Evolutionary conservation across 2,113 vertebrate species (phyloP), one percentile per base, ranked within the genome.

Genomic region (Zapornia atra): DNA sequence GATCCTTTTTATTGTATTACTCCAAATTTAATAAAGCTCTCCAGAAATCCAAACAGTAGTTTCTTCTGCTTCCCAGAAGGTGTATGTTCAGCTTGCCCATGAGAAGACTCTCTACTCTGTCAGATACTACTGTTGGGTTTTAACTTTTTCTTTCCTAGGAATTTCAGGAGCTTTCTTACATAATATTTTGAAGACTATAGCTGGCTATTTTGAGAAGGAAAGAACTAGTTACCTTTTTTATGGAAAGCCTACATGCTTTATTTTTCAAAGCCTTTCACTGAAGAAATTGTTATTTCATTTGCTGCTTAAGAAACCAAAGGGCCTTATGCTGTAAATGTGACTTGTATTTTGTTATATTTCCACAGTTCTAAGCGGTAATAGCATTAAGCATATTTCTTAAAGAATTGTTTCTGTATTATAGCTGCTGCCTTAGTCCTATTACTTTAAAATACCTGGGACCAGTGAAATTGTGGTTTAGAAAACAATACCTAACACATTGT

Each of bases 241-340:
- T 51, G 86, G 88, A 86, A 96, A 96, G 92, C 92, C 76, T 90
- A 94, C 90, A 72, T 87, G 87, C 88, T 98, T 98, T 96, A 86
- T 93, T 97, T 97, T 98, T 97, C 72, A 95, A 96, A 96, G 92
- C 84, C 80, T 98, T 97, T 97, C 94, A 97, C 89, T 97, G 90
- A 96, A 92, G 88, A 95, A 96, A 95, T 87, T 96, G 95, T 97
- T 97, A 61, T 97, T 97, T 97, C 46, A 46, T 97, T 98, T 98
- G 96, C 97, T 98, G 97, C 98, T 98, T 94, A 95, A 96, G 96
- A 97, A 98, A 97, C 98, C 97, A 97, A 97, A 97, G 96, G 98
- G 98, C 98, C 97, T 98, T 98, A 98, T 94, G 96, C 95, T 98
- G 92, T 98, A 97, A 97, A 98, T 98, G 92, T 97, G 66, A 97